phyloP scores from a whole-genome alignment of 2,113 vertebrate genomes.

The Lepisosteus osseus region DNA sequence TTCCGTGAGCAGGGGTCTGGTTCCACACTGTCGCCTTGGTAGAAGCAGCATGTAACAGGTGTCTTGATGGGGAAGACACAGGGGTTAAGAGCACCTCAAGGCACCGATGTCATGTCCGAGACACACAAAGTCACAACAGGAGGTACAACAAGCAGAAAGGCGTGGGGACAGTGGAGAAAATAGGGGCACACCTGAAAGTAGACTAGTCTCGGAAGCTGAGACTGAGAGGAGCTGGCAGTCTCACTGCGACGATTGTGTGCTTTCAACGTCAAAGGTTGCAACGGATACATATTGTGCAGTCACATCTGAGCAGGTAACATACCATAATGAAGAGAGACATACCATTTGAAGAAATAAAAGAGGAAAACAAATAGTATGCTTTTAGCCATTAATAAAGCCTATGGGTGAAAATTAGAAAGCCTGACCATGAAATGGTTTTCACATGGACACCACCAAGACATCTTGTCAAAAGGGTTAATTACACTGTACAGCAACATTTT shows the following conservation, averaged over 20 bases:
- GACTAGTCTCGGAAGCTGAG: neutral
- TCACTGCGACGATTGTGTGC: neutral
- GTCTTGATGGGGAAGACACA: no score
- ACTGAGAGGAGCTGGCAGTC: neutral
- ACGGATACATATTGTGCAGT: neutral
- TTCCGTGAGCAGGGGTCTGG: no score
- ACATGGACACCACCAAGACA: neutral
- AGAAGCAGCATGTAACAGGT: no score
- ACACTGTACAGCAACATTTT: neutral
- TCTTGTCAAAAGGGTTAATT: neutral
- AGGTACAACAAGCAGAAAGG: neutral
- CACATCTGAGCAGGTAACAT: neutral
- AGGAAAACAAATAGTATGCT: neutral
- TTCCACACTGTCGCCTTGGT: no score
- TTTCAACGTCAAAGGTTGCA: neutral
- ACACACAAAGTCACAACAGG: neutral
- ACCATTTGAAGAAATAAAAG: neutral
- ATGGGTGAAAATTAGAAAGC: constrained; percentile 2
- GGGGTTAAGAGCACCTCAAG: no score
- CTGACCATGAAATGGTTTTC: neutral
- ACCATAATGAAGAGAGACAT: neutral
- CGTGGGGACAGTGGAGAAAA: neutral
- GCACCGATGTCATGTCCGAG: neutral
- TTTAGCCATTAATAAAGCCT: neutral
- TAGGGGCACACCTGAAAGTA: neutral